Base-by-base conservation (phyloP, 2,888 invertebrate genomes). In the Leuctra nigra region DNA sequence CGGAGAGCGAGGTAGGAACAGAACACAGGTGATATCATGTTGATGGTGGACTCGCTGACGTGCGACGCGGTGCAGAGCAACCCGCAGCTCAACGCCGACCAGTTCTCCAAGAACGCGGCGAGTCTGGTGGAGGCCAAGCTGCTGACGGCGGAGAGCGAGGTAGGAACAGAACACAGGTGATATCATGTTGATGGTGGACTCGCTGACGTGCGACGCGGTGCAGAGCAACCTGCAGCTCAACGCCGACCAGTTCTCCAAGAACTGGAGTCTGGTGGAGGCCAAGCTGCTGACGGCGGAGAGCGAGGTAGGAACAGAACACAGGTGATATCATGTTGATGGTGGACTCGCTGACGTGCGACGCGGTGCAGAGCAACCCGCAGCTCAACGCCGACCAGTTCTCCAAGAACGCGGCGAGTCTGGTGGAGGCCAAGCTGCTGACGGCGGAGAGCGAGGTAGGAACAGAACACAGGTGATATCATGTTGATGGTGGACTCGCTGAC, bases 121-220 rank as follows among this genome's bases (percentile, higher is more conserved):
- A 90, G 92, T 55, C 77, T 97, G 47, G 74, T 95, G 2, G 96
- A 96, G 66, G 86, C 88, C 36, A 94, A 93, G 65, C 77, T 94
- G 53, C 73, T 93, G 39, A 70, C 73, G 55, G 71, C 77, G 44
- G 77, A 76, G 63, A 68, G 76, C 61, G 74, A 81, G 75, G 77
- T 44, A 23, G 3, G n/a, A n/a, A n/a, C n/a, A n/a, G n/a, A n/a
- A n/a, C n/a, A n/a, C n/a, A n/a, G n/a, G 29, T 29, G 29, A 29
- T 6, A 11, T 29, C 11, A 29, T 29, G 29, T 29, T 29, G 29
- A 29, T n/a, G n/a, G n/a, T n/a, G n/a, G 82, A 89, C 66, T 72
- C 76, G 4, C 72, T 89, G 33, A 79, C 79, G 0, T 86, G 85
- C 65, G 76, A 78, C 61, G 90, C 91, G 64, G 79, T 91, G 9